Conservation (phyloP, 2,888 invertebrate genomes). For the Automeris io region DNA sequence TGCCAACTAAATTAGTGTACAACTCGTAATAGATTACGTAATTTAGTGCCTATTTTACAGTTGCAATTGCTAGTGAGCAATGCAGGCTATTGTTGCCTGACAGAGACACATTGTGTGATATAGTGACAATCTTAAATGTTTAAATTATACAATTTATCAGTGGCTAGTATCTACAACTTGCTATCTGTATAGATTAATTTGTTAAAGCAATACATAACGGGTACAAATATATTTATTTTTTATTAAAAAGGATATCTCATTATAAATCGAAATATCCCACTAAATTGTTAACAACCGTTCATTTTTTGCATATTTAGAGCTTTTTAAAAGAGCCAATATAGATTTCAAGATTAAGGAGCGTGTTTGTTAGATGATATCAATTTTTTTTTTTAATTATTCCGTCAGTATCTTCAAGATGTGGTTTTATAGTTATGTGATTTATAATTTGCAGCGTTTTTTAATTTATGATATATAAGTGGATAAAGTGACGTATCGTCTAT, state of each 20-base stretch:
- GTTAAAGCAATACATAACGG: too few species aligned
- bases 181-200: slow-evolving; percentile 34
- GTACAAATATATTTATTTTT: too few species aligned
- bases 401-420: too few species aligned
- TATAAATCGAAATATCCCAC: too few species aligned
- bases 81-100: slow-evolving; percentile 64
- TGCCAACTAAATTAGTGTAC: slow-evolving; percentile 56
- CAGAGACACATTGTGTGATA: slow-evolving; percentile 62
- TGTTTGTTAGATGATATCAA: too few species aligned
- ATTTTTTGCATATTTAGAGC: too few species aligned
- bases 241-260: too few species aligned
- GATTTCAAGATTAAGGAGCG: too few species aligned
- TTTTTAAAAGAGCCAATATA: too few species aligned
- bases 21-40: slow-evolving; percentile 62
- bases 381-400: too few species aligned
- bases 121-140: slow-evolving; percentile 58
- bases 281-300: too few species aligned
- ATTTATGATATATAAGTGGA: slow-evolving; percentile 7
- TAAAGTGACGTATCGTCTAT: slow-evolving; percentile 6
- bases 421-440: neutral
- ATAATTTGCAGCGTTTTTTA: neutral
- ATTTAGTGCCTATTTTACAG: slow-evolving; percentile 63
- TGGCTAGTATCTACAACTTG: slow-evolving; percentile 38
- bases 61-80: slow-evolving; percentile 63
- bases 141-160: slow-evolving; percentile 61